A percentile compares a stretch with the other conserved stretches of the same genome.
Conservation (phyloP, 2,113 vertebrate genomes). For the Coptodon bakossiorum region DNA sequence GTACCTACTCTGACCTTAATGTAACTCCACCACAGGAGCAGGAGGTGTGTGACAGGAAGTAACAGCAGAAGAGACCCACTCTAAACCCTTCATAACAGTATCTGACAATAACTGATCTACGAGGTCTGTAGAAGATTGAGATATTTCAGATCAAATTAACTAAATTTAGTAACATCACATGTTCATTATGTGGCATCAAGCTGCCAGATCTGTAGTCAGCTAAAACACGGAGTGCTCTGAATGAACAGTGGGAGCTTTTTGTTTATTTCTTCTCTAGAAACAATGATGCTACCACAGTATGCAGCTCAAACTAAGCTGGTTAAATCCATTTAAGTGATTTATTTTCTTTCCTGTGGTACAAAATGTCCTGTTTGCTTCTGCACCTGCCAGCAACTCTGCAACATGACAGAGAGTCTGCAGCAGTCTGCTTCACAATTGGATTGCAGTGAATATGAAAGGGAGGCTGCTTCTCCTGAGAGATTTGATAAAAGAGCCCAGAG, state of each 20-base stretch:
- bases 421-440: background rate
- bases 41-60: background rate
- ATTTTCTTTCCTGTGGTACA: background rate
- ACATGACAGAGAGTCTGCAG: background rate
- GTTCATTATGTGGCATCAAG: background rate
- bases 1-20: background rate
- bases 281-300: background rate
- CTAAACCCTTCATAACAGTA: background rate
- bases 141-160: background rate
- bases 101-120: background rate
- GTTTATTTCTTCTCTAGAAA: background rate
- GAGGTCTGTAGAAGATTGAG: background rate
- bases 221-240: background rate
- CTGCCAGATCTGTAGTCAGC: background rate
- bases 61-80: background rate
- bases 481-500: background rate
- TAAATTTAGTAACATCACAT: background rate
- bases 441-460: background rate
- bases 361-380: background rate
- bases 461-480: background rate
- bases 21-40: background rate
- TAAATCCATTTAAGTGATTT: background rate
- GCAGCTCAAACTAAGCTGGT: background rate
- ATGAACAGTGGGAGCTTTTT: background rate
- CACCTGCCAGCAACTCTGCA: background rate